Percentiles rank a stretch among this genome's conserved stretches.
These are phyloP conservation scores for Sciurus vulgaris DNA, from an alignment of 2,797 vertebrate genomes.

Conservation along the genomic window DNA sequence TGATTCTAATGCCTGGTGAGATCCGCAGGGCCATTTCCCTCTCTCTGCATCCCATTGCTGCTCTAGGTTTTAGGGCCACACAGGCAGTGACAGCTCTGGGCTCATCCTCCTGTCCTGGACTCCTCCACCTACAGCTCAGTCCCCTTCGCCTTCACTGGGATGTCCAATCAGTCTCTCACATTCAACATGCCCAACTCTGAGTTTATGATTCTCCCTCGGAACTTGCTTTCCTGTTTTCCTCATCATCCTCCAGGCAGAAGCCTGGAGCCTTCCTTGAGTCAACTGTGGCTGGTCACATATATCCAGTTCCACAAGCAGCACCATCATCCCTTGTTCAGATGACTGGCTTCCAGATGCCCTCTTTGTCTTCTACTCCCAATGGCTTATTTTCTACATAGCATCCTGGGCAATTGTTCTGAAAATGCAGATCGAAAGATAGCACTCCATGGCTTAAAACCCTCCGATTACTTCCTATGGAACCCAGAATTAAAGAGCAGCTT, in stretches of 20 bases:
- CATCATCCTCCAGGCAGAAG: background rate
- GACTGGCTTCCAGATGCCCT: background rate
- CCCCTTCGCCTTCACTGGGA: background rate
- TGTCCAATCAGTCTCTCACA: background rate
- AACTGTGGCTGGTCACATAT: background rate
- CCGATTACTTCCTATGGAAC: background rate
- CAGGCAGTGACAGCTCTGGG: background rate
- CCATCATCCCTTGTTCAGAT: background rate
- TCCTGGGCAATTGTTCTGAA: background rate
- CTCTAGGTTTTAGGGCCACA: background rate
- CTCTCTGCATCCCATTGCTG: background rate
- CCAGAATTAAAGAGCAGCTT: background rate
- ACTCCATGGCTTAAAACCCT: background rate
- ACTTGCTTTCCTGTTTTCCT: background rate
- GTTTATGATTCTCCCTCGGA: background rate
- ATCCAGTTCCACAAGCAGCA: background rate
- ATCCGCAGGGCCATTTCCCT: fast-evolving
- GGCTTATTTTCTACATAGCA: background rate
- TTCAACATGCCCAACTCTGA: background rate
- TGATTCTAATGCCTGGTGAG: background rate
- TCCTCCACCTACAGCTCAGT: background rate
- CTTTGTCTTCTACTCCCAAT: background rate
- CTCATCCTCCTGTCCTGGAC: background rate
- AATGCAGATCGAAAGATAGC: background rate
- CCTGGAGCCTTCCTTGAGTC: background rate